Base-by-base conservation (phyloP, 2,888 invertebrate genomes). In the Megastigmus dorsalis region DNA sequence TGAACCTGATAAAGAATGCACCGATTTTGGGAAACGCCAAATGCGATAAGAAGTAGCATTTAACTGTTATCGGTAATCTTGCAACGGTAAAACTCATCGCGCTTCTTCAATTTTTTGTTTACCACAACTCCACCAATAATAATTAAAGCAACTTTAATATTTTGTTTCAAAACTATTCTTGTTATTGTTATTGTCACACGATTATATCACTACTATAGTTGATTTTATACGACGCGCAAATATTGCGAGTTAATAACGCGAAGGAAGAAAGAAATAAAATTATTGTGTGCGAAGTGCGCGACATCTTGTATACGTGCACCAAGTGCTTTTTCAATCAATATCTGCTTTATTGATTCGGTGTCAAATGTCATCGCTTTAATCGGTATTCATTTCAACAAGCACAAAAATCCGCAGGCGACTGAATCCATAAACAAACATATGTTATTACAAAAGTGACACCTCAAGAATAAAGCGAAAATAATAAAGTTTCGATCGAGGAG, bases 321-420 rank as follows among this genome's bases (percentile, higher is more conserved):
- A n/a, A 26, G 52, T 15, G 52, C 28, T 43, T 43, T 30, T 43
- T 54, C 41, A 52, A 57, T 71, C 43, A 23, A 62, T 57, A 54
- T 62, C 43, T 33, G 26, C 3, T 55, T 52, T 62, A 55, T 55
- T 62, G 52, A 68, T 60, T 74, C 18, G n/a, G 48, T 59, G 26
- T 72, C 65, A 66, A 72, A 52, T 52, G 48, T 72, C 66, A 57
- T 36, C 3, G 15, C 26, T 26, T 43, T 26, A 52, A 30, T 67
- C 41, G 28, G 26, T 15, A 38, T 2, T 28, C 43, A n/a, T 26
- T 66, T 66, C 10, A 13, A 10, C 6, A 50, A 50, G 36, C n/a
- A 23, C 23, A 23, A 50, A 63, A 63, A 50, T 63, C 26, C 4
- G 7, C 38, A 20, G 43, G 20, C 13, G 6, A 9, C 9, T n/a